A percentile compares a stretch with the other conserved stretches of the same genome.
These are phyloP conservation scores for Bettongia penicillata DNA, from an alignment of 2,113 vertebrate species.

Conservation along the genomic window DNA sequence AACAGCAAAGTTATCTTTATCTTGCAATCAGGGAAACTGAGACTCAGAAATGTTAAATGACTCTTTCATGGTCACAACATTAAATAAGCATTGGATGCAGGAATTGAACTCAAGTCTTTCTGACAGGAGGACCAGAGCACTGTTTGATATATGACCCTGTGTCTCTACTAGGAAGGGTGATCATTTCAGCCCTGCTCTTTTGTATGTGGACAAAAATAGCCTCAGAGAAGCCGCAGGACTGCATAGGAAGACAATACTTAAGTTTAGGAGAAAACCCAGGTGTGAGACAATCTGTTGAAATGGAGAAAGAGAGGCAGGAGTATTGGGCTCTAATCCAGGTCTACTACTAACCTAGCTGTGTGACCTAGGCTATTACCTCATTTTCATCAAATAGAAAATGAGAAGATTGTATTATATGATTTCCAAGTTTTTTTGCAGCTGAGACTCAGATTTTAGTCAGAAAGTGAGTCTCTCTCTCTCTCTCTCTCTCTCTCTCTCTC, in stretches of 20 bases:
- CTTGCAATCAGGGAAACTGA: conserved; percentile 17
- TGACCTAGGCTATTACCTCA: neutral
- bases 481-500: too few species aligned
- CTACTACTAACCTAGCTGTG: neutral
- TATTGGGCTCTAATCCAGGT: neutral
- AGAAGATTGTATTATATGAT: neutral
- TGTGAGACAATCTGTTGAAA: neutral
- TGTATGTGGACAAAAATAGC: neutral
- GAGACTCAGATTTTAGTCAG: neutral
- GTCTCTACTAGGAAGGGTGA: neutral
- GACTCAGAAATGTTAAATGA: neutral
- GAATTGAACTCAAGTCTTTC: neutral
- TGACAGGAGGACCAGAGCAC: neutral
- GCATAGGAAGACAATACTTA: neutral
- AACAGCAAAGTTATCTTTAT: conserved; percentile 5
- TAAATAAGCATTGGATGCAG: neutral
- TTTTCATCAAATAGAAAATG: neutral
- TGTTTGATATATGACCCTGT: neutral
- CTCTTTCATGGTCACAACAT: neutral
- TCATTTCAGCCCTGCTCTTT: neutral
- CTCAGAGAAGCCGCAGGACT: neutral
- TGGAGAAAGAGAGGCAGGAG: neutral
- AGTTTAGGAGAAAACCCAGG: neutral
- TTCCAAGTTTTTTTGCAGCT: neutral
- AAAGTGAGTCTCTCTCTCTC: conserved; percentile 13